Evolutionary conservation across 2,797 vertebrate species (phyloP).

Genomic region (Harpagifer antarcticus): DNA sequence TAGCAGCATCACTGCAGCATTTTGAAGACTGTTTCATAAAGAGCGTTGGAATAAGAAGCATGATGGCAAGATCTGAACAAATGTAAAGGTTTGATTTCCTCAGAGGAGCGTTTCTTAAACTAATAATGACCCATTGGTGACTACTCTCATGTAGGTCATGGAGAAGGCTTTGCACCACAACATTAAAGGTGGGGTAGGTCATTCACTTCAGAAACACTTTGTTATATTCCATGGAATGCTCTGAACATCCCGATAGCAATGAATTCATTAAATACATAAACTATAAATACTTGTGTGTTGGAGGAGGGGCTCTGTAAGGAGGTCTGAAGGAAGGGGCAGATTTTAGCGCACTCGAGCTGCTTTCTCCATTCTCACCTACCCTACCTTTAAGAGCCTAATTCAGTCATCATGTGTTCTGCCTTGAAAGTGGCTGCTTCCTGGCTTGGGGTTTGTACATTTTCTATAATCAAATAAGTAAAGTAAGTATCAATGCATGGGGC

Average conservation of each 20-base stretch:
- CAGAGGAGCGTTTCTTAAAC: not conserved
- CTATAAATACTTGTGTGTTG: too few species aligned
- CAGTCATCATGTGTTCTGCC: constrained; percentile 15
- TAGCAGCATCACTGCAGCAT: constrained; percentile 28
- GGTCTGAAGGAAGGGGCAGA: too few species aligned
- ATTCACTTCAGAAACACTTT: too few species aligned
- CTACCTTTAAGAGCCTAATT: not conserved
- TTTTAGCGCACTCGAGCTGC: too few species aligned
- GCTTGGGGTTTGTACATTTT: constrained; percentile 23
- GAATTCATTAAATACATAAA: too few species aligned
- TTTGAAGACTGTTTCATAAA: constrained; percentile 7
- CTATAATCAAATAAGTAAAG: not conserved
- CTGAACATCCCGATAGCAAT: too few species aligned
- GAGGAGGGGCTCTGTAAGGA: too few species aligned
- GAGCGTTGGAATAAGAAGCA: constrained; percentile 15
- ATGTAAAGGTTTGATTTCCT: not conserved
- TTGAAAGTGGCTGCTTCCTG: constrained; percentile 37
- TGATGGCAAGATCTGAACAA: constrained; percentile 27
- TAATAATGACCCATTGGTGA: not conserved
- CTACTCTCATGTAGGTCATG: not conserved
- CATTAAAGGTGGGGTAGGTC: not conserved
- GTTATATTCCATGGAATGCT: too few species aligned
- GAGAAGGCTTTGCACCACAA: constrained; percentile 9
- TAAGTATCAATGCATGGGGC: constrained; percentile 44
- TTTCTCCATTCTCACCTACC: too few species aligned